Percentiles rank a stretch among this genome's conserved stretches.
phyloP scores from a whole-genome alignment of 2,113 vertebrate genomes.

The Atlantisia rogersi region DNA sequence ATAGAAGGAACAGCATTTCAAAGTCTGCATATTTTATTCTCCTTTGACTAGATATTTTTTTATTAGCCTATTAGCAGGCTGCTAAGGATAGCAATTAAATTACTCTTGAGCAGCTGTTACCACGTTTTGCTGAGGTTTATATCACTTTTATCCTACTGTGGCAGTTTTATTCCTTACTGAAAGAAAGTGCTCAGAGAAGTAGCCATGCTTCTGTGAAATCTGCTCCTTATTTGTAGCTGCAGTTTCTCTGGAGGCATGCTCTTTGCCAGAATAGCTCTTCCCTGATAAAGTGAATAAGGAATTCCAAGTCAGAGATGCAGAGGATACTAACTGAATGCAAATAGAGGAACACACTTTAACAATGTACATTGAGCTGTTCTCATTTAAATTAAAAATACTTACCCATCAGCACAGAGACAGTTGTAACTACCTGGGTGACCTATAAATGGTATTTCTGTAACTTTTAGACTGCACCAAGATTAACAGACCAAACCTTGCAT shows the following conservation, averaged over 20 bases:
- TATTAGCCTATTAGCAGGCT: neutral
- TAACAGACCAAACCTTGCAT: neutral
- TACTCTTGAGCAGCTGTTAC: neutral
- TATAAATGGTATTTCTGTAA: neutral
- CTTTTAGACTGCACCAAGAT: neutral
- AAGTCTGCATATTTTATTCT: neutral
- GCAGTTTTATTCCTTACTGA: neutral
- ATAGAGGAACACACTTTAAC: neutral
- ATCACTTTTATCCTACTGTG: neutral
- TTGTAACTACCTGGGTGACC: neutral
- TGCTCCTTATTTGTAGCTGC: neutral
- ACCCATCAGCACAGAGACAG: neutral
- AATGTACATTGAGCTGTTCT: neutral
- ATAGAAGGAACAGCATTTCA: neutral
- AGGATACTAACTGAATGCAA: neutral
- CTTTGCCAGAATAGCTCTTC: neutral
- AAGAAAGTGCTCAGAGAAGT: neutral
- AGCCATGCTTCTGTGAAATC: neutral
- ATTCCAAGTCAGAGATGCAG: neutral
- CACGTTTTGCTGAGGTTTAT: neutral
- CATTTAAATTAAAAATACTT: neutral
- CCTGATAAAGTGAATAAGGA: neutral
- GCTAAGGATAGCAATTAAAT: neutral
- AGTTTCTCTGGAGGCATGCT: neutral
- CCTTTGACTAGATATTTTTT: neutral